Base-by-base conservation (phyloP, 2,113 vertebrate species). In the Pholis gunnellus region DNA sequence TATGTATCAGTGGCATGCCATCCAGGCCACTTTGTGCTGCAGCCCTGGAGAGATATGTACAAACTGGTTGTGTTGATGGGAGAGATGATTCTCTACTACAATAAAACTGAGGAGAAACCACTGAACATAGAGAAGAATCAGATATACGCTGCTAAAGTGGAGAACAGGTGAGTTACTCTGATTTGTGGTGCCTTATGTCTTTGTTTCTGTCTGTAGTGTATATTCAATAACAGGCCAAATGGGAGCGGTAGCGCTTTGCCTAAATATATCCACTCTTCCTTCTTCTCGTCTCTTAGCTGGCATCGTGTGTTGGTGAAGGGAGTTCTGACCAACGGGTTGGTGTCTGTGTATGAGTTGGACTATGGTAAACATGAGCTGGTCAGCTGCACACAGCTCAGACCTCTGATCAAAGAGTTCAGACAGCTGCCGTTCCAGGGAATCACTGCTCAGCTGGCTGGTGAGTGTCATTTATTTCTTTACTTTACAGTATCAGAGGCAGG, bases 31-130 rank as follows among this genome's bases (percentile, higher is more conserved):
- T 99, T 99, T 87, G 96, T 99, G 79, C 95, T 99, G 82, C 98
- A 99, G 92, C 96, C 97, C 3, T 99, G 97, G 98, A 96, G 98
- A 80, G 98, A 99, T 65, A 95, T 99, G 84, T 98, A 97, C 85
- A 97, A 97, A 61, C 93, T 99, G 87, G 97, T 98, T 50, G 95
- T 97, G 63, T 85, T 99, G 27, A 98, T 99, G 97, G 98, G 97
- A 75, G 98, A 99, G 93, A 99, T 99, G 98, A 97, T 99, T 69
- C 94, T 99, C 0, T 96, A 97, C 89, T 99, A 99, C 88, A 99
- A 96, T 40, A 95, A 95, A 79, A 95, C 91, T 4, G 97, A 99
- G 61, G 96, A 96, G 83, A 96, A 94, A 72, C 91, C 89, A 2
- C 78, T 95, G 11, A 88, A 82, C 0, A 59, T 97, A 46, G 95